These are phyloP conservation scores for Acipenser oxyrinchus DNA, from an alignment of 2,797 vertebrate species.

Conservation along the genomic window DNA sequence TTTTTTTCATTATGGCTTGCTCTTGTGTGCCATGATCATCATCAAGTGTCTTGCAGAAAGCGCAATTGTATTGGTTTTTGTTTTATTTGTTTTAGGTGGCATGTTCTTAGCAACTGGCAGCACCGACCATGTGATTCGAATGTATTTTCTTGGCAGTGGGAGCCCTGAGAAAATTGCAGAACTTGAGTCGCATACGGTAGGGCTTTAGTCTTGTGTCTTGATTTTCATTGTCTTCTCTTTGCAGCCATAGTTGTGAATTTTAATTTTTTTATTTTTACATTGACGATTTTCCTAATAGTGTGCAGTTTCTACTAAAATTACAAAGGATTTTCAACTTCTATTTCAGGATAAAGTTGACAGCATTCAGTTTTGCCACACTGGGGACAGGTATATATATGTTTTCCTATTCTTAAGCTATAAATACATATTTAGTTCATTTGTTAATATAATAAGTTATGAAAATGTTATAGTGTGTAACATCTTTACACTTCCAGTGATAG, in stretches of 20 bases:
- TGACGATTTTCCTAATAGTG: too few relatives aligned
- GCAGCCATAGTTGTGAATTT: not conserved
- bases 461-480: not conserved
- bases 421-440: too few relatives aligned
- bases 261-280: too few relatives aligned
- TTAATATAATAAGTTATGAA: not conserved
- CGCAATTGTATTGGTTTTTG: conserved; percentile 5
- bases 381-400: conserved; percentile 71
- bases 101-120: conserved; percentile 96
- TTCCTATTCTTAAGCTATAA: not conserved
- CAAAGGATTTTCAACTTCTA: not conserved
- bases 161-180: conserved; percentile 87
- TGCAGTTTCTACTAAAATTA: too few relatives aligned
- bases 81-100: conserved; percentile 65
- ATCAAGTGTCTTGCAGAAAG: not conserved
- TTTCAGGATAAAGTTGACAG: conserved; percentile 95
- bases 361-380: conserved; percentile 88
- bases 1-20: not conserved
- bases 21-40: not conserved
- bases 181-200: conserved; percentile 88
- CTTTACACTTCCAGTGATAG: not conserved
- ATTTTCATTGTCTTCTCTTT: conserved; percentile 5
- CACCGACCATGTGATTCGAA: conserved; percentile 93
- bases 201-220: conserved; percentile 18
- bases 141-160: conserved; percentile 91